These are phyloP conservation scores for Antitype chi DNA, from an alignment of 2,888 invertebrate genomes.

Conservation along the genomic window DNA sequence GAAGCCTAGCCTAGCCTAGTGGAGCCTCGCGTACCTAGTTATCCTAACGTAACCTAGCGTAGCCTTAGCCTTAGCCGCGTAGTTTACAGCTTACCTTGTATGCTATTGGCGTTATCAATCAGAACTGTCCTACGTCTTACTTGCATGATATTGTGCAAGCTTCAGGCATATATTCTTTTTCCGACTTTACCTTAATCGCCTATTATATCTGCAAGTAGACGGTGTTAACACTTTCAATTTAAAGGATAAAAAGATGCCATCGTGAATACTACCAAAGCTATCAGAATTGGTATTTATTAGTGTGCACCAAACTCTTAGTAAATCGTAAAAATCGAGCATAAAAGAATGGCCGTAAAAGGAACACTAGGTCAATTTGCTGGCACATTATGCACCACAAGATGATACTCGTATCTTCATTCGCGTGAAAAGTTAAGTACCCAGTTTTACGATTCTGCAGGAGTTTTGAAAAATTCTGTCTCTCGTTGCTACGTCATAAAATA, in stretches of 20 bases:
- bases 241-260: neutral
- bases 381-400: slow-evolving; percentile 35
- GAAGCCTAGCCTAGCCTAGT: neutral
- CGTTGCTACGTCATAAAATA: slow-evolving; percentile 45
- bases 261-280: neutral
- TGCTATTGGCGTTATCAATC: neutral
- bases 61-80: neutral
- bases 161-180: neutral
- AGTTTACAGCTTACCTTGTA: neutral
- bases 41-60: too few relatives aligned
- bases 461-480: slow-evolving; percentile 52
- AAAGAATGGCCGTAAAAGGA: slow-evolving; percentile 5
- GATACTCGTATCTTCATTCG: slow-evolving; percentile 34
- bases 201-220: neutral
- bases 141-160: neutral
- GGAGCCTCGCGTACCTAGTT: neutral
- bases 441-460: slow-evolving; percentile 47
- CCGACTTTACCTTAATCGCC: neutral
- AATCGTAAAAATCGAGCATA: neutral
- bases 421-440: slow-evolving; percentile 54
- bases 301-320: neutral
- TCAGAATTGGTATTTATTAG: neutral
- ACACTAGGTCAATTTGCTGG: slow-evolving; percentile 35
- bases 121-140: too few relatives aligned
- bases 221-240: neutral